These are phyloP conservation scores for Cheilinus undulatus DNA, from an alignment of 2,113 vertebrate genomes.

Conservation along the genomic window DNA sequence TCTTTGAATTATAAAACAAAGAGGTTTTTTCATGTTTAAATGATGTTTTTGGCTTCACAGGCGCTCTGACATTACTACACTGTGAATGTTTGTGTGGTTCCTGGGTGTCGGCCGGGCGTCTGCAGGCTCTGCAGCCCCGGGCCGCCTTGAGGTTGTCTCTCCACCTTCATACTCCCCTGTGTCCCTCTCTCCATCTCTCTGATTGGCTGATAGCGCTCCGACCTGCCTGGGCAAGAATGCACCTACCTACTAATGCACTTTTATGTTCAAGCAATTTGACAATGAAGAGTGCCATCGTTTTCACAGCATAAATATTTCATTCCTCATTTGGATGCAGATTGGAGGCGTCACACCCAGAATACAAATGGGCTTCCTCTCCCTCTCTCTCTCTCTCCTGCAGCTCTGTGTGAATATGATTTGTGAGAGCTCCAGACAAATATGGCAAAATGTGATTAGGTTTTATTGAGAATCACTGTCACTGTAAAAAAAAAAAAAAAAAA, in stretches of 20 bases:
- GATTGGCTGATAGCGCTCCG: conserved; percentile 75
- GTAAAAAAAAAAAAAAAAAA: conserved; percentile 35
- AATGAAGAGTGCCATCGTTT: conserved; percentile 81
- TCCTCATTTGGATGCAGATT: conserved; percentile 84
- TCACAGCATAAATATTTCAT: conserved; percentile 83
- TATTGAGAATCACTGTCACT: conserved; percentile 49
- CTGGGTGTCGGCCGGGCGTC: conserved; percentile 40
- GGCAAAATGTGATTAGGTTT: conserved; percentile 49
- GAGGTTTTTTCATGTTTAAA: conserved; percentile 18
- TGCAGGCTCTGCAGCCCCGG: conserved; percentile 35
- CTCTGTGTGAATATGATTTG: conserved; percentile 65
- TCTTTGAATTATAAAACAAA: conserved; percentile 39
- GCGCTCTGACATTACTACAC: conserved; percentile 18
- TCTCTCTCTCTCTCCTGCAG: conserved; percentile 24
- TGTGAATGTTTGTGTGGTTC: conserved; percentile 37
- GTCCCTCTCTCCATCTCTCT: conserved; percentile 6
- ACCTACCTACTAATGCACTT: conserved; percentile 78
- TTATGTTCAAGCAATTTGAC: conserved; percentile 82
- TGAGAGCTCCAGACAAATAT: conserved; percentile 49
- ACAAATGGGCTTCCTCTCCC: conserved; percentile 68
- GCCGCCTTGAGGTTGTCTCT: conserved; percentile 44
- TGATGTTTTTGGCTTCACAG: conserved; percentile 23
- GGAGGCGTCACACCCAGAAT: conserved; percentile 66
- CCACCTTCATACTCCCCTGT: conserved; percentile 28
- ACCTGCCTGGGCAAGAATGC: conserved; percentile 82